Percentiles rank a stretch among this genome's conserved stretches.
Evolutionary conservation across 1,140 invertebrate species (phyloP).

Genomic region (Camponotus pennsylvanicus): DNA sequence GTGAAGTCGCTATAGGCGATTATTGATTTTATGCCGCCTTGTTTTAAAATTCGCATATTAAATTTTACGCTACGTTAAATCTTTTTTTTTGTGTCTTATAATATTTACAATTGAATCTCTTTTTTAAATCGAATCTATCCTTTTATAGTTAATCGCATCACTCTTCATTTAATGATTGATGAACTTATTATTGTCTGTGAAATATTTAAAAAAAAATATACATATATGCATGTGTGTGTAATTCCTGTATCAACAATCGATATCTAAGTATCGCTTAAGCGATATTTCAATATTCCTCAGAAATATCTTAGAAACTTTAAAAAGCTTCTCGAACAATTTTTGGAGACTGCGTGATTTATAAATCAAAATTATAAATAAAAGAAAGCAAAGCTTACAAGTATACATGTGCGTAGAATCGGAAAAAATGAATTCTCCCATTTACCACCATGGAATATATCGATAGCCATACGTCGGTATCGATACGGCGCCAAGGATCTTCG

Average conservation of each 20-base stretch:
- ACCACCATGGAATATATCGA: slow-evolving; percentile 21
- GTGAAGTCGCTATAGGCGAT: not conserved
- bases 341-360: too few relatives aligned
- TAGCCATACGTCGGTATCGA: not conserved
- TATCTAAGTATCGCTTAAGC: not conserved
- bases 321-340: not conserved
- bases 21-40: not conserved
- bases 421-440: not conserved
- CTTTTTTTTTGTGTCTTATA: not conserved
- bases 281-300: not conserved
- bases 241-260: not conserved
- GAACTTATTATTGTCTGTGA: not conserved
- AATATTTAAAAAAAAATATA: too few relatives aligned
- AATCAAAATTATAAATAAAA: not conserved
- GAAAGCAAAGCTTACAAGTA: not conserved
- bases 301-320: not conserved
- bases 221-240: too few relatives aligned
- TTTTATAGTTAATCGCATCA: not conserved
- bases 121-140: not conserved
- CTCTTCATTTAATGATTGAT: not conserved
- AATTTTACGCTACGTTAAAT: too few relatives aligned
- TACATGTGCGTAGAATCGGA: not conserved
- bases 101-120: not conserved
- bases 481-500: slow-evolving; percentile 4
- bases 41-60: not conserved